These are phyloP conservation scores for Xiphophorus birchmanni DNA, from an alignment of 2,797 vertebrate species.

Conservation along the genomic window DNA sequence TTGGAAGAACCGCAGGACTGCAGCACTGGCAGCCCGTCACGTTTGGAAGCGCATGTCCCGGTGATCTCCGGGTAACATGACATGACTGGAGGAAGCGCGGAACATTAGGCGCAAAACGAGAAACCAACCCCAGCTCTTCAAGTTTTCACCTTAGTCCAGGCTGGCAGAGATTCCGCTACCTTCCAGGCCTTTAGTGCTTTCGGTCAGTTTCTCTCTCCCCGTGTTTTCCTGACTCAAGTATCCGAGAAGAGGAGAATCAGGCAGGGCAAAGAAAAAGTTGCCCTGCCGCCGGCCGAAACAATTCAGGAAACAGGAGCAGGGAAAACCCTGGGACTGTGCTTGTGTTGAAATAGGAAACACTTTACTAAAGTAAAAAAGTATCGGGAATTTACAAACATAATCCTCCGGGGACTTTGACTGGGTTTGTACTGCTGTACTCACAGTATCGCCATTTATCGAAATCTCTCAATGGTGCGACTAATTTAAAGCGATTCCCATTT, in stretches of 20 bases:
- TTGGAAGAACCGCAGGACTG: conserved; percentile 23
- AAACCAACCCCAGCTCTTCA: background rate
- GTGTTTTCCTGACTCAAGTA: conserved; percentile 73
- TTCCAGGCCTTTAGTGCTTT: conserved; percentile 57
- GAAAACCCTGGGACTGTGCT: background rate
- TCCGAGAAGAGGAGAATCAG: conserved; percentile 64
- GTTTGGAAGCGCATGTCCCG: conserved; percentile 9
- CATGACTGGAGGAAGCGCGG: conserved; percentile 16
- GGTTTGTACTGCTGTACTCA: background rate
- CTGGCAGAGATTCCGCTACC: conserved; percentile 36
- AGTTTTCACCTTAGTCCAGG: background rate
- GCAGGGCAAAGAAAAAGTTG: conserved; percentile 67
- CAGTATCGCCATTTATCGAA: conserved; percentile 5
- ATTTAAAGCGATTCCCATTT: background rate
- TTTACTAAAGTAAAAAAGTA: background rate
- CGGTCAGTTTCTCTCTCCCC: conserved; percentile 63
- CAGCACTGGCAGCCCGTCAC: conserved; percentile 17
- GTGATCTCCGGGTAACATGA: conserved; percentile 1
- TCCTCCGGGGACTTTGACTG: background rate
- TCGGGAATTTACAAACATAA: background rate
- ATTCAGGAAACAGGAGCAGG: background rate
- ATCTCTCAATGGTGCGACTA: background rate
- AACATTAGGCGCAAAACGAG: background rate
- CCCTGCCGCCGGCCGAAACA: conserved; percentile 16
- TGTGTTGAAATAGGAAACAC: background rate